Conservation (phyloP, 37 sponge, comb jelly and placozoan species). For the Spongilla lacustris region DNA sequence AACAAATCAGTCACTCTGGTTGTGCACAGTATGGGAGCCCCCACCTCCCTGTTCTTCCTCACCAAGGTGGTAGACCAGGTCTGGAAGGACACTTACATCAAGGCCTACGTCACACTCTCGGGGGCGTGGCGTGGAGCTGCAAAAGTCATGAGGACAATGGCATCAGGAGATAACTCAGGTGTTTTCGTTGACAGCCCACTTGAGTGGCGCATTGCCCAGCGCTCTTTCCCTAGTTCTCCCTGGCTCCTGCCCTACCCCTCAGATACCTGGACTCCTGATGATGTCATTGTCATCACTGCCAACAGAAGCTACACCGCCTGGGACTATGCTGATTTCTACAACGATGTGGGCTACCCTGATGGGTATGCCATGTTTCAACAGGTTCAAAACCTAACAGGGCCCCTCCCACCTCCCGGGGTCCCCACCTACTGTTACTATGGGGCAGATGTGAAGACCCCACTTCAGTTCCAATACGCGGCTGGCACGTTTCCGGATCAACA, state of each 20-base stretch:
- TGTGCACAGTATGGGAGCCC: slow-evolving; percentile 91
- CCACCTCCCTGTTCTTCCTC: slow-evolving; percentile 84
- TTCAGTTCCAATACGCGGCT: slow-evolving; percentile 31
- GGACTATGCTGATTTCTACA: slow-evolving; percentile 76
- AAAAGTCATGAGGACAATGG: slow-evolving; percentile 50
- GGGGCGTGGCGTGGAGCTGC: slow-evolving; percentile 92
- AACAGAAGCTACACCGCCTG: slow-evolving; percentile 77
- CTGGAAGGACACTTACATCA: slow-evolving; percentile 94
- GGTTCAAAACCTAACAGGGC: slow-evolving; percentile 50
- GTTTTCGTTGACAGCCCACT: slow-evolving; percentile 50
- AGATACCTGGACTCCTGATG: slow-evolving; percentile 54
- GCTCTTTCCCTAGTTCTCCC: slow-evolving; percentile 58
- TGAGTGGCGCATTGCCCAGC: slow-evolving; percentile 49
- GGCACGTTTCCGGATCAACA: slow-evolving; percentile 75
- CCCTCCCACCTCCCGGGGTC: slow-evolving; percentile 72
- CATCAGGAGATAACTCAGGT: slow-evolving; percentile 77
- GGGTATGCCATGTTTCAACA: slow-evolving; percentile 72
- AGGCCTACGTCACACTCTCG: slow-evolving; percentile 76
- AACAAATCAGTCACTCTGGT: slow-evolving; percentile 80
- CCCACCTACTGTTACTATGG: slow-evolving; percentile 87
- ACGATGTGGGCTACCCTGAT: slow-evolving; percentile 45
- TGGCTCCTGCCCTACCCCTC: slow-evolving; percentile 76
- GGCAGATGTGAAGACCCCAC: slow-evolving; percentile 56
- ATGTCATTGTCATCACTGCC: slow-evolving; percentile 53
- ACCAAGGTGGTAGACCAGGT: slow-evolving; percentile 65